These are phyloP conservation scores for Epinephelus lanceolatus DNA, from an alignment of 2,113 vertebrate genomes.

Conservation along the genomic window DNA sequence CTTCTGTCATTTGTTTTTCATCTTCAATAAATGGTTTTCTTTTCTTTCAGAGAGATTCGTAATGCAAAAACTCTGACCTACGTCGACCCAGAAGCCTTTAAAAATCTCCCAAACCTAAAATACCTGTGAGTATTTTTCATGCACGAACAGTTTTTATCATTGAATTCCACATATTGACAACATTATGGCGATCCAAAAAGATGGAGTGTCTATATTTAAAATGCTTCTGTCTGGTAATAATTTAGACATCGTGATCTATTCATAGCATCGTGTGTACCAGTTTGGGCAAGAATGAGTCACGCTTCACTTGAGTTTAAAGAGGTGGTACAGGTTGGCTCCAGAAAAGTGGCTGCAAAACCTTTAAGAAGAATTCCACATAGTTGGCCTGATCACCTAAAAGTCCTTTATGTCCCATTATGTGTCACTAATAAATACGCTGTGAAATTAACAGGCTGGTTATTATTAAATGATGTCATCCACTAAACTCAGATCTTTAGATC, in stretches of 20 bases:
- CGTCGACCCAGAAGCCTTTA: constrained; percentile 90
- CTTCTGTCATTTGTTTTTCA: constrained; percentile 2
- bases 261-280: constrained; percentile 4
- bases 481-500: background rate
- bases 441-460: background rate
- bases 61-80: constrained; percentile 90
- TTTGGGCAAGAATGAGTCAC: constrained; percentile 18
- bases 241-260: constrained; percentile 28
- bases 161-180: constrained; percentile 21
- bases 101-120: constrained; percentile 91
- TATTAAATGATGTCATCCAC: background rate
- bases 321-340: background rate
- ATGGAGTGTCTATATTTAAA: constrained; percentile 13
- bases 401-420: background rate
- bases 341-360: background rate
- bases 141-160: background rate
- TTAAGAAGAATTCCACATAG: background rate
- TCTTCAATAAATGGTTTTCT: constrained; percentile 8
- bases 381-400: constrained; percentile 9
- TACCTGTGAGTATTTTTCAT: constrained; percentile 91
- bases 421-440: background rate
- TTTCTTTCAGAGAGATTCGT: constrained; percentile 91
- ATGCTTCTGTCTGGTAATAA: constrained; percentile 25
- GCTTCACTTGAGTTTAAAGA: constrained; percentile 23
- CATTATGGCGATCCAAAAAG: constrained; percentile 8